These are phyloP conservation scores for Scaptomyza parva DNA, from an alignment of 2,888 invertebrate species.

Conservation along the genomic window DNA sequence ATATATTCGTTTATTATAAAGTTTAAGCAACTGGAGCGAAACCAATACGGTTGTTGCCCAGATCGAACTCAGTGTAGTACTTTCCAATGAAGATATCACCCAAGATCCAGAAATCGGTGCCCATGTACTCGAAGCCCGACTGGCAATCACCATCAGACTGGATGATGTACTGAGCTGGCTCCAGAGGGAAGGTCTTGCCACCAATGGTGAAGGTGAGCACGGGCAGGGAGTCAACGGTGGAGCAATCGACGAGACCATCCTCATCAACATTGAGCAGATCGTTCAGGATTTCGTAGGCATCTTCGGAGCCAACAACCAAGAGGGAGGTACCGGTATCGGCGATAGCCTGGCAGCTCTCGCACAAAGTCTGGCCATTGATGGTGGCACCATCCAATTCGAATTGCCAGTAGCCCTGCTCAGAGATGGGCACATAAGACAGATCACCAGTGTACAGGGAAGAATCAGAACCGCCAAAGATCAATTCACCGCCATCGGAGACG, in stretches of 20 bases:
- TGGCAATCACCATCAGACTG: slow-evolving; percentile 90
- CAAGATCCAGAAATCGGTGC: slow-evolving; percentile 95
- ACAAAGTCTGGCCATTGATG: slow-evolving; percentile 86
- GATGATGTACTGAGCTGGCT: slow-evolving; percentile 91
- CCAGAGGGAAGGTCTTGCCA: slow-evolving; percentile 90
- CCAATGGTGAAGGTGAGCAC: slow-evolving; percentile 90
- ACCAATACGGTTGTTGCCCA: slow-evolving; percentile 93
- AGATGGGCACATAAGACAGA: slow-evolving; percentile 90
- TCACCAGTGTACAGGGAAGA: slow-evolving; percentile 90
- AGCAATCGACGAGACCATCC: slow-evolving; percentile 89
- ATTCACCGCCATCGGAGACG: slow-evolving; percentile 88
- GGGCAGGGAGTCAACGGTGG: slow-evolving; percentile 91
- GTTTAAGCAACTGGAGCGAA: slow-evolving; percentile 88
- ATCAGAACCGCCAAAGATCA: slow-evolving; percentile 97
- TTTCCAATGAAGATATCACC: slow-evolving; percentile 98
- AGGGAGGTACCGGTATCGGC: slow-evolving; percentile 98
- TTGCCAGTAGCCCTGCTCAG: slow-evolving; percentile 97
- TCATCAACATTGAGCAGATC: slow-evolving; percentile 34
- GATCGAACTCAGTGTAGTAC: slow-evolving; percentile 97
- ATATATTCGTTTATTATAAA: slow-evolving; percentile 32
- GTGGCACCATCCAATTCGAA: slow-evolving; percentile 92
- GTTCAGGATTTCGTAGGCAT: slow-evolving; percentile 43
- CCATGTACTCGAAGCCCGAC: slow-evolving; percentile 95
- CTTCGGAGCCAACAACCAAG: slow-evolving; percentile 88
- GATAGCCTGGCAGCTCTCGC: slow-evolving; percentile 87